Conservation (phyloP, 2,113 vertebrate species). For the Neoarius graeffei region DNA sequence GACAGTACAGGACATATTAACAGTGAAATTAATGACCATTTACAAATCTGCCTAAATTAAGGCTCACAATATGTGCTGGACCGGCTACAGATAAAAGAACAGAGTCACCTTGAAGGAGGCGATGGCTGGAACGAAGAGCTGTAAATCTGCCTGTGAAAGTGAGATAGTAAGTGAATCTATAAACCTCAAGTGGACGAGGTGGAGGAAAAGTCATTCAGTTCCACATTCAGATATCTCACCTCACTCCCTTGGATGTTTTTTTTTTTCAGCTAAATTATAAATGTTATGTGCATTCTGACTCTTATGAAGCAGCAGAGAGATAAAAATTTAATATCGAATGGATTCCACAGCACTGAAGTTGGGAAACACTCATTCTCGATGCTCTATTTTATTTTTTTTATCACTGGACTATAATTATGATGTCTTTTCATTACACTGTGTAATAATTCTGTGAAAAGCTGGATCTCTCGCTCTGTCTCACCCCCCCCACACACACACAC, state of each 20-base stretch:
- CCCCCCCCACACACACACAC: neutral
- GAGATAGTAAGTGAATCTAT: constrained; percentile 37
- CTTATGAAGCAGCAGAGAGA: neutral
- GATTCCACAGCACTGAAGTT: neutral
- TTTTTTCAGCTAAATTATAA: neutral
- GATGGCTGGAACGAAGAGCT: neutral
- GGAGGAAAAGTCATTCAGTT: neutral
- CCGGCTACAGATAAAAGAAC: neutral
- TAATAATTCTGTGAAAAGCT: neutral
- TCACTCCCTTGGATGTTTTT: neutral
- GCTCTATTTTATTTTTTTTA: neutral
- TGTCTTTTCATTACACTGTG: neutral
- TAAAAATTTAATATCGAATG: too few species aligned
- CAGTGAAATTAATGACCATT: neutral
- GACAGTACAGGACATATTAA: neutral
- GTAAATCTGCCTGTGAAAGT: constrained; percentile 58
- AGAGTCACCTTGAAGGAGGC: constrained; percentile 57
- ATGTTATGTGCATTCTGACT: neutral
- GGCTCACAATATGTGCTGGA: constrained; percentile 3
- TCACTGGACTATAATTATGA: neutral
- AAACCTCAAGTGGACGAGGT: neutral
- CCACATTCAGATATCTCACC: neutral
- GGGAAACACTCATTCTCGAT: too few species aligned
- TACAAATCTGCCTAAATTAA: neutral
- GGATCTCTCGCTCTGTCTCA: neutral